phyloP scores from a whole-genome alignment of 1,140 invertebrate species.

The Drosophila hydei region DNA sequence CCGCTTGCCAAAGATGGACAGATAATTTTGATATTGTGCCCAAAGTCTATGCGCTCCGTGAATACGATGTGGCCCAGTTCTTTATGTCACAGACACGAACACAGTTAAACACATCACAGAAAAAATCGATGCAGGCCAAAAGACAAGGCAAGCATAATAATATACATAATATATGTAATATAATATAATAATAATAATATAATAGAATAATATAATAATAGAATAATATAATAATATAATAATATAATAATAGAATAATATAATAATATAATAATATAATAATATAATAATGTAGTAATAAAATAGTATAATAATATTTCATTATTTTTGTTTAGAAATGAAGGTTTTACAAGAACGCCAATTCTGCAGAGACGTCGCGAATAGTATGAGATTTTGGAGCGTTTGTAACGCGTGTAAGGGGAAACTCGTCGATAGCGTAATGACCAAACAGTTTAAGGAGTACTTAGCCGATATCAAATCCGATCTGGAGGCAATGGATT shows the following conservation, averaged over 20 bases:
- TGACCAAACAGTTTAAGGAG: accelerated
- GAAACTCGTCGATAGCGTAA: neutral
- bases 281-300: no score
- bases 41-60: slow-evolving; percentile 2
- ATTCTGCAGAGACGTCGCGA: slow-evolving; percentile 12
- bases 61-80: slow-evolving; percentile 9
- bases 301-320: no score
- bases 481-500: neutral
- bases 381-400: slow-evolving; percentile 5
- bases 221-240: no score
- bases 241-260: no score
- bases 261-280: no score
- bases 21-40: neutral
- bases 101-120: neutral
- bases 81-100: neutral
- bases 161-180: no score
- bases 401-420: neutral
- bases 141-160: neutral
- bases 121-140: neutral
- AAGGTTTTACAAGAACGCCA: no score
- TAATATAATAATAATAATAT: no score
- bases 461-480: neutral
- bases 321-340: no score
- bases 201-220: no score
- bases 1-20: neutral